Evolutionary conservation across 2,888 invertebrate genomes (phyloP).

Genomic region (Andrena bicolor): DNA sequence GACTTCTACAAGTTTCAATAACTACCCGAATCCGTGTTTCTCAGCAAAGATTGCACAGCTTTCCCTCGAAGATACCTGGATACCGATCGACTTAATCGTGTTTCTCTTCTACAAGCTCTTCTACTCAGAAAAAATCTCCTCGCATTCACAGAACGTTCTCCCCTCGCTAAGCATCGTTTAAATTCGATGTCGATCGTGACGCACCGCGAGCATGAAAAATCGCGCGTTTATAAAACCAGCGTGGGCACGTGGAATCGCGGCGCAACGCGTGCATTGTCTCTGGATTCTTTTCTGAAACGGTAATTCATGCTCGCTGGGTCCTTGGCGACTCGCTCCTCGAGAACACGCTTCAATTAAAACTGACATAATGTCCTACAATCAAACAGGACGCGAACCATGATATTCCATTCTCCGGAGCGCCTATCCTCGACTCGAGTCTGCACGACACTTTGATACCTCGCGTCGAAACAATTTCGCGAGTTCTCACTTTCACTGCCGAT

Average conservation of each 20-base stretch:
- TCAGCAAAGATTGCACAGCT: too few species aligned
- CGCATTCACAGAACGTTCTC: not conserved
- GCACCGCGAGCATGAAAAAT: constrained; percentile 38
- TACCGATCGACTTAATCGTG: too few species aligned
- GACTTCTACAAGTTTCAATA: too few species aligned
- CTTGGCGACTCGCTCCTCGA: constrained; percentile 41
- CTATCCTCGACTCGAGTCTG: too few species aligned
- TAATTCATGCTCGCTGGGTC: constrained; percentile 13
- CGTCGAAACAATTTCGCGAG: too few species aligned
- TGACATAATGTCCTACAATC: constrained; percentile 17
- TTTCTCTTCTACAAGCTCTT: too few species aligned
- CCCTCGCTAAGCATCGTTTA: not conserved
- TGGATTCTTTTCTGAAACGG: constrained; percentile 27
- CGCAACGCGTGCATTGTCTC: constrained; percentile 37
- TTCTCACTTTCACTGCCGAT: too few species aligned
- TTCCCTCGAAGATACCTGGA: too few species aligned
- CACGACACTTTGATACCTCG: too few species aligned
- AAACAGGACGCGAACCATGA: not conserved
- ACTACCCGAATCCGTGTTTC: too few species aligned
- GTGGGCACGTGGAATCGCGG: constrained; percentile 36
- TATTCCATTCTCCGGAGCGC: constrained; percentile 2
- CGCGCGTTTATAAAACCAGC: constrained; percentile 20
- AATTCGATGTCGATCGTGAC: constrained; percentile 15
- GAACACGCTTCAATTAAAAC: constrained; percentile 32
- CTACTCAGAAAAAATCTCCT: not conserved